Evolutionary conservation across 2,113 vertebrate species (phyloP), one percentile per base, ranked within the genome.

Genomic region (Zosterops japonicus): DNA sequence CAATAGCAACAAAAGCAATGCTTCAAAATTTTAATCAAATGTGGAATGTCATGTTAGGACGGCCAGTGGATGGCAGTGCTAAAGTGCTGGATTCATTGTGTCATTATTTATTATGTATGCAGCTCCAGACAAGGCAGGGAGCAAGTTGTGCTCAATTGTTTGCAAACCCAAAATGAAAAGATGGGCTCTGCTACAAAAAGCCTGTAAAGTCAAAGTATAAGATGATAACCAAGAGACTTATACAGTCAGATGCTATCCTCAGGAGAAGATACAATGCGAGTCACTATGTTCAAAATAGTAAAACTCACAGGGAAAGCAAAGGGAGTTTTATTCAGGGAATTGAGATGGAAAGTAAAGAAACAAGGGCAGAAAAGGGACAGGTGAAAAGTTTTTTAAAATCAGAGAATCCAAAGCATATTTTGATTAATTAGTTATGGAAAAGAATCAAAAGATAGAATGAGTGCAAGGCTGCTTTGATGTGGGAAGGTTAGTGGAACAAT

Each of bases 1-100:
- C 36, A 65, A 17, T 31, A 64, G 28, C 17, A 76, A 72, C 16
- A 55, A 69, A 83, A 52, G 3, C 25, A 61, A 41, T 59, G 44
- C 22, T 49, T 89, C 4, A 31, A 76, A 16, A 46, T 76, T 72
- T 83, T 53, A 49, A 22, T 83, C 29, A 67, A 84, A 56, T 50
- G 6, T 13, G 12, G 36, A 35, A 33, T 74, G 86, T 74, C 5
- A 1, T 72, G 17, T 41, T 46, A 25, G 83, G 39, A 28, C 25
- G 57, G 57, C 70, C 90, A 80, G 67, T 18, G 60, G 95, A 87
- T 92, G 90, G 83, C 92, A 94, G 75, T 81, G 72, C 31, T 80
- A 14, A 76, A 75, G 28, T 68, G 69, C 31, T 35, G 41, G 88
- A 86, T 86, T 83, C 28, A 44, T 70, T 0, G 2, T 69, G n/a